phyloP scores from a whole-genome alignment of 2,797 vertebrate species.

The Okamejei kenojei region DNA sequence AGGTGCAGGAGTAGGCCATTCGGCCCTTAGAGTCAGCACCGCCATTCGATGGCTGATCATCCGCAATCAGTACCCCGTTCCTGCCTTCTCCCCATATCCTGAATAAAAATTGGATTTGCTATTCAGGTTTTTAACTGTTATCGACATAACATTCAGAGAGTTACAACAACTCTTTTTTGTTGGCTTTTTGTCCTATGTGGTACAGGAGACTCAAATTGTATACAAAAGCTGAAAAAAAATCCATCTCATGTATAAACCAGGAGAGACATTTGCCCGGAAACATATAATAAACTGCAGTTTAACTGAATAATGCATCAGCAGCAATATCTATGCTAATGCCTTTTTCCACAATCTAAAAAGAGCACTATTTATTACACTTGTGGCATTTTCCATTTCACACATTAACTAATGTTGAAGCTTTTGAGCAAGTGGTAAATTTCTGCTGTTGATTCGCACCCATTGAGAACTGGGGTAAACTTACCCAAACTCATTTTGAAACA shows the following conservation, averaged over 20 bases:
- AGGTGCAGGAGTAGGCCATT: no score
- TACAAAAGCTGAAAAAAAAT: neutral
- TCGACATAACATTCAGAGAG: neutral
- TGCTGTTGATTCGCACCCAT: neutral
- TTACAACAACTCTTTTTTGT: neutral
- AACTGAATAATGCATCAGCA: slow-evolving; percentile 31
- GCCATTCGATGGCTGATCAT: no score
- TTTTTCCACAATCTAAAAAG: slow-evolving; percentile 11
- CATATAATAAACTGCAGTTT: slow-evolving; percentile 3
- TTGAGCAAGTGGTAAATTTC: neutral
- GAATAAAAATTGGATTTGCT: neutral
- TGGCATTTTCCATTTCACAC: slow-evolving; percentile 26
- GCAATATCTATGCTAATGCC: slow-evolving; percentile 27
- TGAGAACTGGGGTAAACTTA: slow-evolving; percentile 11
- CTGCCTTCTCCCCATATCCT: neutral
- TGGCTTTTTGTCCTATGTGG: neutral
- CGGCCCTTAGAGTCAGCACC: no score
- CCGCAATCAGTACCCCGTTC: no score
- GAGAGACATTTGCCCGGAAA: neutral
- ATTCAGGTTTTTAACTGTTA: neutral
- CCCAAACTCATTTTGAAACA: neutral
- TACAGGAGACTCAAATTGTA: neutral
- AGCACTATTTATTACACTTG: neutral
- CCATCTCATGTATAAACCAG: slow-evolving; percentile 27
- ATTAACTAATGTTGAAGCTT: neutral